A percentile compares a stretch with the other conserved stretches of the same genome.
phyloP scores from a whole-genome alignment of 1,140 invertebrate genomes.

The Gonioctena quinquepunctata region DNA sequence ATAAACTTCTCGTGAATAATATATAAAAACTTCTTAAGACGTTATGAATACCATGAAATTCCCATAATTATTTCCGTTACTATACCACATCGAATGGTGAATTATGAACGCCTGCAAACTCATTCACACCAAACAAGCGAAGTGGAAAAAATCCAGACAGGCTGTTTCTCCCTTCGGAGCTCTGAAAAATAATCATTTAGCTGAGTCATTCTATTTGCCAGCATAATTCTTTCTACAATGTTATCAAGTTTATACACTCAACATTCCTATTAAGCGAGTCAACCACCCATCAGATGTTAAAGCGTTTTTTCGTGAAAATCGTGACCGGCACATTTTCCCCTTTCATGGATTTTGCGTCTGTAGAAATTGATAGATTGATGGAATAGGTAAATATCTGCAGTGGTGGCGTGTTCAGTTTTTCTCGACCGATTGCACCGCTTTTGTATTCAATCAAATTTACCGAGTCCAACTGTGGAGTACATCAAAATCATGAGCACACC shows the following conservation, averaged over 20 bases:
- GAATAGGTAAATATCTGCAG: not conserved
- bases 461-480: too few relatives aligned
- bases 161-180: not conserved
- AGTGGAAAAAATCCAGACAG: not conserved
- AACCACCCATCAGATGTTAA: constrained; percentile 10
- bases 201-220: constrained; percentile 12
- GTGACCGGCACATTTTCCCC: not conserved
- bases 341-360: not conserved
- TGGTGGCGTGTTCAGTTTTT: not conserved
- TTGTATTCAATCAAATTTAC: too few relatives aligned
- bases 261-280: constrained; percentile 7
- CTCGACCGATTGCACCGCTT: too few relatives aligned
- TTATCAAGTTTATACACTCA: constrained; percentile 13
- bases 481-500: too few relatives aligned
- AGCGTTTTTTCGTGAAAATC: constrained; percentile 9
- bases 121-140: not conserved
- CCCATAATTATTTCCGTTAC: too few relatives aligned
- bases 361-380: constrained; percentile 10
- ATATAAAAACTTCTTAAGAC: too few relatives aligned
- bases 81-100: too few relatives aligned
- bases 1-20: too few relatives aligned
- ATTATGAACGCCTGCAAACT: too few relatives aligned
- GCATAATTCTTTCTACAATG: constrained; percentile 6
- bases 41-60: too few relatives aligned
- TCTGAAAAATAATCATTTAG: not conserved